These are phyloP conservation scores for Augochlorella aurata DNA, from an alignment of 2,888 invertebrate genomes.

Conservation along the genomic window DNA sequence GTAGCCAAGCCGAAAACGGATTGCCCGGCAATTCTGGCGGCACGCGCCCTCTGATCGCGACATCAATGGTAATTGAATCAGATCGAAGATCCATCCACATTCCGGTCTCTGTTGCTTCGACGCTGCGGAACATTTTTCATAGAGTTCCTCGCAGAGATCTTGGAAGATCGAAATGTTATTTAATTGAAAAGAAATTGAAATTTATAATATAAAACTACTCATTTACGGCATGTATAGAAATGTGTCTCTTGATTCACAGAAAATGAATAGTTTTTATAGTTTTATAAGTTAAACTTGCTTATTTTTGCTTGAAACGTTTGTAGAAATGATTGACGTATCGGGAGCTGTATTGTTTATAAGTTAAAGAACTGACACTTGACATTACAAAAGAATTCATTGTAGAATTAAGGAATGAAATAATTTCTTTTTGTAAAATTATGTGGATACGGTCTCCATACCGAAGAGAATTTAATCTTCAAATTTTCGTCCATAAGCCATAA, in stretches of 20 bases:
- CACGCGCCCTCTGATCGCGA: slow-evolving; percentile 7
- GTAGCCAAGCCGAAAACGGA: slow-evolving; percentile 35
- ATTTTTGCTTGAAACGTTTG: too few species aligned
- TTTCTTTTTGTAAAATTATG: not conserved
- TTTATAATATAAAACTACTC: too few species aligned
- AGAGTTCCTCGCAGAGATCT: not conserved
- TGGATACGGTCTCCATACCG: not conserved
- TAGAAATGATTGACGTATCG: too few species aligned
- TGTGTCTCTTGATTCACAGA: too few species aligned
- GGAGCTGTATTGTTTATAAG: too few species aligned
- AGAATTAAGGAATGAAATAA: not conserved
- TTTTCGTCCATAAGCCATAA: not conserved
- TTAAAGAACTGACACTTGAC: too few species aligned
- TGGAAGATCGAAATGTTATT: too few species aligned
- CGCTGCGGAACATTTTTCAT: not conserved
- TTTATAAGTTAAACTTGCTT: too few species aligned
- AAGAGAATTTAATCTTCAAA: not conserved
- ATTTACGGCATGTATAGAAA: too few species aligned
- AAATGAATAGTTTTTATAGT: too few species aligned
- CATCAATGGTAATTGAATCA: slow-evolving; percentile 21
- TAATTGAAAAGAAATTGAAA: too few species aligned
- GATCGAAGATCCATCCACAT: slow-evolving; percentile 16
- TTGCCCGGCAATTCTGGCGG: slow-evolving; percentile 19
- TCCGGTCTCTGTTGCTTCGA: not conserved
- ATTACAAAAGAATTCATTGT: too few species aligned